Evolutionary conservation across 2,888 invertebrate species (phyloP).

Genomic region (Entomobrya multifasciata): DNA sequence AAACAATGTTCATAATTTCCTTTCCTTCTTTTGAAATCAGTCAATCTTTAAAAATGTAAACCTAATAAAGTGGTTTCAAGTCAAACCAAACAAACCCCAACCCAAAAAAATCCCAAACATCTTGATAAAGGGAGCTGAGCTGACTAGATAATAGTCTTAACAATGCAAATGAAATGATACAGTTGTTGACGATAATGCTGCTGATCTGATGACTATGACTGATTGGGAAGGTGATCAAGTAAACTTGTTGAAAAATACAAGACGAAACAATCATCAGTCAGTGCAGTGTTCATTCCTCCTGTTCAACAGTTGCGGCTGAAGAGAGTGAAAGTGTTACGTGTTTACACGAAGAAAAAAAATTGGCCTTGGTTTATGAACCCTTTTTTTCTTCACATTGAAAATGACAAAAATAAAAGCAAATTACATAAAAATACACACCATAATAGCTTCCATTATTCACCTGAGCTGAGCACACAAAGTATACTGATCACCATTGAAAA

Average conservation of each 20-base stretch:
- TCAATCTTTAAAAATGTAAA: too few species aligned
- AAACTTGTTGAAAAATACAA: conserved; percentile 46
- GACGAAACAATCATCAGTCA: conserved; percentile 10
- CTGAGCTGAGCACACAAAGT: conserved; percentile 37
- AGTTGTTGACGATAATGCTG: background rate
- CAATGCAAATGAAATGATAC: background rate
- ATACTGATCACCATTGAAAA: background rate
- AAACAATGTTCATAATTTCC: too few species aligned
- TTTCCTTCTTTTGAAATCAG: too few species aligned
- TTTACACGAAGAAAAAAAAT: conserved; percentile 52
- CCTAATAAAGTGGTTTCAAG: background rate
- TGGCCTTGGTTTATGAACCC: conserved; percentile 71
- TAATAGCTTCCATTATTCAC: conserved; percentile 19
- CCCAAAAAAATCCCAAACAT: conserved; percentile 1
- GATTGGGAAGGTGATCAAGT: conserved; percentile 55
- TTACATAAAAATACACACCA: conserved; percentile 15
- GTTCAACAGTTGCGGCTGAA: background rate
- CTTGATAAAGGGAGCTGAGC: too few species aligned
- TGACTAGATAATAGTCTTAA: too few species aligned
- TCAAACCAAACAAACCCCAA: too few species aligned
- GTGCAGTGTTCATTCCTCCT: background rate
- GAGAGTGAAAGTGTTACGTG: conserved; percentile 71
- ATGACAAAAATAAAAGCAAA: conserved; percentile 52
- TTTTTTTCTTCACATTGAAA: conserved; percentile 54
- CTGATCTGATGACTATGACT: conserved; percentile 11